Evolutionary conservation across 30 jellyfish, hydroid and myxozoan species (phyloP).

Genomic region (Aurelia sp.): DNA sequence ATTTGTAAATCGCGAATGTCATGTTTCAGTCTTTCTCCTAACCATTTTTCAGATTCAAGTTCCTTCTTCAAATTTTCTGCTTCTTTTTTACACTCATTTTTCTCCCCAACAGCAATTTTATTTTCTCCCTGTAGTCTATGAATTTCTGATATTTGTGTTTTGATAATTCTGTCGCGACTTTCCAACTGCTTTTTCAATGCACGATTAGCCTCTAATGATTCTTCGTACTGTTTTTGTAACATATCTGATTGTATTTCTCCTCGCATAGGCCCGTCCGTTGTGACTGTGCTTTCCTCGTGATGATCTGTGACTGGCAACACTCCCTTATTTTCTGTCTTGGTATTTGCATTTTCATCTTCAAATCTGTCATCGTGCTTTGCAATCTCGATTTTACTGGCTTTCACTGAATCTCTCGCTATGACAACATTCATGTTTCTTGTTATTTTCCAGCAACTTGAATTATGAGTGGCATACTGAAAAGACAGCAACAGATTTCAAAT

Average conservation of each 20-base stretch:
- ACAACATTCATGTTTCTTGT: constrained; percentile 39
- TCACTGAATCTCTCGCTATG: constrained; percentile 51
- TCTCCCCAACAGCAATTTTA: background rate
- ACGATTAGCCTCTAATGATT: constrained; percentile 16
- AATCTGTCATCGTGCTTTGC: background rate
- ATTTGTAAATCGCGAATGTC: constrained; percentile 56
- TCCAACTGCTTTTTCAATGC: constrained; percentile 47
- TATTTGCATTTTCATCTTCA: background rate
- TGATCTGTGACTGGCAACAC: background rate
- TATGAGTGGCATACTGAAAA: background rate
- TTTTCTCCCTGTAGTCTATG: constrained; percentile 59
- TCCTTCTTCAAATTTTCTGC: constrained; percentile 11
- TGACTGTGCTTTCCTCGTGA: constrained; percentile 29
- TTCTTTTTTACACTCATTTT: background rate
- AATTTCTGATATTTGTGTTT: constrained; percentile 55
- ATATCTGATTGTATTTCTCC: background rate
- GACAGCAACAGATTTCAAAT: background rate
- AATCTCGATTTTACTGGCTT: constrained; percentile 43
- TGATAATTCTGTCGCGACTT: constrained; percentile 42
- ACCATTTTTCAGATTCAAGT: constrained; percentile 55
- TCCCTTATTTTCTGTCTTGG: constrained; percentile 1
- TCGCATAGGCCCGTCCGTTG: constrained; percentile 45
- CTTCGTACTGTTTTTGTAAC: constrained; percentile 27
- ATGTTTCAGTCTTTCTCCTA: constrained; percentile 53
- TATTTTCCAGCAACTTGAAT: background rate